These are phyloP conservation scores for Zaprionus camerounensis DNA, from an alignment of 1,140 invertebrate species.

Conservation along the genomic window DNA sequence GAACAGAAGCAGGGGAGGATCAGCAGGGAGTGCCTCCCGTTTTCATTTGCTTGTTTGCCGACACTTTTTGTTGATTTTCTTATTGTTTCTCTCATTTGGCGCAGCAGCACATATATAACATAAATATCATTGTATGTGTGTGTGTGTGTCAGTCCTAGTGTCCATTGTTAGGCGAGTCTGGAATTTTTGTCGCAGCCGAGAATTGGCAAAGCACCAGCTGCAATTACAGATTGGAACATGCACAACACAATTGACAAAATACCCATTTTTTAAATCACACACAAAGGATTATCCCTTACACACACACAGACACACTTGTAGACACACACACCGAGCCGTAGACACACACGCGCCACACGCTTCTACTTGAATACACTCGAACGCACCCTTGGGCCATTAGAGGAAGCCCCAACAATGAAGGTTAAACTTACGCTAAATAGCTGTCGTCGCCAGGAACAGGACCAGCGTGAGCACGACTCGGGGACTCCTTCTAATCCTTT, in stretches of 20 bases:
- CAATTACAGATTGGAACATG: constrained; percentile 36
- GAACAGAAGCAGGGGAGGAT: not conserved
- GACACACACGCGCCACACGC: constrained; percentile 6
- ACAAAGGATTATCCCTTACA: constrained; percentile 55
- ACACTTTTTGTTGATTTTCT: constrained; percentile 56
- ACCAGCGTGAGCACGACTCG: constrained; percentile 10
- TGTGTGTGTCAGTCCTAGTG: constrained; percentile 6
- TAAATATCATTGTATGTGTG: not conserved
- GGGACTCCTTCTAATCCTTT: constrained; percentile 60
- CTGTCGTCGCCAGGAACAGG: constrained; percentile 34
- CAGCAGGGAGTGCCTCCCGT: constrained; percentile 14
- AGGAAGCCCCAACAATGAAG: constrained; percentile 78
- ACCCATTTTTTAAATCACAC: constrained; percentile 51
- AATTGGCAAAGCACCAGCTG: constrained; percentile 45
- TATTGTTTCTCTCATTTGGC: constrained; percentile 44
- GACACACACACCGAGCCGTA: constrained; percentile 19
- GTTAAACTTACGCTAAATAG: constrained; percentile 79
- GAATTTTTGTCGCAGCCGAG: constrained; percentile 53
- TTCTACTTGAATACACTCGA: constrained; percentile 45
- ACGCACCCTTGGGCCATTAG: constrained; percentile 39
- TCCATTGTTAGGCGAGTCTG: constrained; percentile 48
- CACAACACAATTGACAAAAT: constrained; percentile 43
- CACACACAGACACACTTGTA: constrained; percentile 13
- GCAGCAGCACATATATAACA: constrained; percentile 25
- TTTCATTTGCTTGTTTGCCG: constrained; percentile 43